Evolutionary conservation across 2,113 vertebrate species (phyloP).

Genomic region (Machaerirhynchus nigripectus): DNA sequence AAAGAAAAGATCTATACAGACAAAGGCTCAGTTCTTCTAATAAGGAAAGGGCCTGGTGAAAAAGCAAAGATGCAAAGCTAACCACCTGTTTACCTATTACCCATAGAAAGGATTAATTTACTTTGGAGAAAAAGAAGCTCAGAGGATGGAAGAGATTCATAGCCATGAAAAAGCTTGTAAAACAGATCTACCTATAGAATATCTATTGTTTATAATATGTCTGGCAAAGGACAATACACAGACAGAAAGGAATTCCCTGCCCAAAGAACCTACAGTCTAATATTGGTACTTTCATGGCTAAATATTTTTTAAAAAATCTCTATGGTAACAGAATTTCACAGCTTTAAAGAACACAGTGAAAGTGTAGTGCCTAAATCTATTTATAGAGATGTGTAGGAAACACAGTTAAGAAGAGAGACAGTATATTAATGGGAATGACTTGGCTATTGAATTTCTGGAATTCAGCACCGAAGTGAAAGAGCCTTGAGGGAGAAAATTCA

Average conservation of each 20-base stretch:
- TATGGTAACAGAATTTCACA: constrained; percentile 74
- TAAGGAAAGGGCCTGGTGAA: neutral
- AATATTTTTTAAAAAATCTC: constrained; percentile 42
- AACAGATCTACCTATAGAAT: neutral
- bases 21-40: neutral
- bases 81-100: neutral
- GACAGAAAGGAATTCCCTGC: constrained; percentile 24
- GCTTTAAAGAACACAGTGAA: constrained; percentile 69
- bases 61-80: neutral
- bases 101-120: neutral
- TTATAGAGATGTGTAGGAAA: constrained; percentile 77
- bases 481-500: neutral
- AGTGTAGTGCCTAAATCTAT: constrained; percentile 70
- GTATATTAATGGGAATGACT: constrained; percentile 64
- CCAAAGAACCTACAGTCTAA: constrained; percentile 35
- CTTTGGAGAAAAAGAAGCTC: neutral
- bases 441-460: constrained; percentile 50
- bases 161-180: neutral
- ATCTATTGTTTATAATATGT: neutral
- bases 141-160: neutral
- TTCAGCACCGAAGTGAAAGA: neutral
- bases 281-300: constrained; percentile 16
- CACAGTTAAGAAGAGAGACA: constrained; percentile 67
- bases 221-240: neutral
- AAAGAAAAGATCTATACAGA: neutral